Evolutionary conservation across 1,140 invertebrate genomes (phyloP).

Genomic region (Cecropterus lyciades): DNA sequence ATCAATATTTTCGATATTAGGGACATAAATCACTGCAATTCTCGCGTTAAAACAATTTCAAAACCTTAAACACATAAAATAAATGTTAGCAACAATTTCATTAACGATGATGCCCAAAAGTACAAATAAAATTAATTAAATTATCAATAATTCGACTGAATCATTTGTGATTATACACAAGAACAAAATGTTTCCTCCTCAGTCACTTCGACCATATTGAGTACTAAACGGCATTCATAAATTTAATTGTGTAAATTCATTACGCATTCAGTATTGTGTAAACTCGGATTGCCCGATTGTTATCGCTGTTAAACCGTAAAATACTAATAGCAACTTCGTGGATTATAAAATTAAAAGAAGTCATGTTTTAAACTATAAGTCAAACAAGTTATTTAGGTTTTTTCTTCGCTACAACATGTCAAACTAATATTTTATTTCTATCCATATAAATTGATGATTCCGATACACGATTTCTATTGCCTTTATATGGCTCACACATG

Average conservation of each 20-base stretch:
- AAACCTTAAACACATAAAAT: too few species aligned
- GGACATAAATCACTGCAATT: too few species aligned
- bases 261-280: conserved; percentile 48
- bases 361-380: conserved; percentile 38
- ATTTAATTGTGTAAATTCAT: conserved; percentile 49
- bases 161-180: neutral
- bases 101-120: too few species aligned
- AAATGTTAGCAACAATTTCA: too few species aligned
- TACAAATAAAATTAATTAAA: too few species aligned
- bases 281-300: conserved; percentile 36
- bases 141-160: too few species aligned
- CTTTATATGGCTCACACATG: neutral
- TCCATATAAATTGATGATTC: conserved; percentile 2
- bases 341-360: conserved; percentile 46
- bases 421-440: conserved; percentile 15
- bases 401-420: neutral
- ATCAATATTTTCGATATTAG: too few species aligned
- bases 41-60: too few species aligned
- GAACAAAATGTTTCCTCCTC: neutral
- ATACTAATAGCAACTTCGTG: conserved; percentile 48
- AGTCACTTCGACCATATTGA: neutral
- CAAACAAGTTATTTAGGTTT: too few species aligned
- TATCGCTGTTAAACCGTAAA: conserved; percentile 46
- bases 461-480: neutral
- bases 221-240: conserved; percentile 36